phyloP scores from a whole-genome alignment of 37 sponge, comb jelly and placozoan genomes.

The Petrosia ficiformis region DNA sequence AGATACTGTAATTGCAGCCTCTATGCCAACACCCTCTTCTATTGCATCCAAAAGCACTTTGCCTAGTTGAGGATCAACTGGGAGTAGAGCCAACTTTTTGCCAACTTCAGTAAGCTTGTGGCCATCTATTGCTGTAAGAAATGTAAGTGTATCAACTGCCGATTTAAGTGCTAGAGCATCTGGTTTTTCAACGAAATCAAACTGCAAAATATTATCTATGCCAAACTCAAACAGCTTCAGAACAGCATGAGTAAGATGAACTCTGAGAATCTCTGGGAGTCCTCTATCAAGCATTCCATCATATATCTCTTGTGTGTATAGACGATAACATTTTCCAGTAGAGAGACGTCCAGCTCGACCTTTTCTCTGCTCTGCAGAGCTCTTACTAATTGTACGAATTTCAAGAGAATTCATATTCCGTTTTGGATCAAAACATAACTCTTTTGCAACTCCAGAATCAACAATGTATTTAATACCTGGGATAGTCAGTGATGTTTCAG shows the following conservation, averaged over 20 bases:
- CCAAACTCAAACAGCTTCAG: slow-evolving; percentile 74
- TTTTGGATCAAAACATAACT: slow-evolving; percentile 59
- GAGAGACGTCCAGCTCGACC: slow-evolving; percentile 76
- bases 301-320: slow-evolving; percentile 53
- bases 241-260: slow-evolving; percentile 49
- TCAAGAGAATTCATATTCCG: slow-evolving; percentile 69
- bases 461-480: slow-evolving; percentile 79
- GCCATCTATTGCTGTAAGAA: slow-evolving; percentile 60
- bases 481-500: slow-evolving; percentile 90
- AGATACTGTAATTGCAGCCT: slow-evolving; percentile 50
- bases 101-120: slow-evolving; percentile 50
- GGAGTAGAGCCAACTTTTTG: slow-evolving; percentile 50
- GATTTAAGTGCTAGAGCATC: slow-evolving; percentile 33
- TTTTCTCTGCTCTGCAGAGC: slow-evolving; percentile 80
- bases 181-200: slow-evolving; percentile 77
- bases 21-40: slow-evolving; percentile 31
- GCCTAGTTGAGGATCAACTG: slow-evolving; percentile 58
- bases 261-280: slow-evolving; percentile 68
- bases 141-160: slow-evolving; percentile 59
- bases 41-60: slow-evolving; percentile 58
- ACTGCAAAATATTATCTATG: slow-evolving; percentile 45
- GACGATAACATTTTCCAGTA: slow-evolving; percentile 75
- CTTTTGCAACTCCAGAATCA: slow-evolving; percentile 82
- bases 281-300: slow-evolving; percentile 34
- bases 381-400: slow-evolving; percentile 52